These are phyloP conservation scores for Baronia brevicornis DNA, from an alignment of 2,888 invertebrate species.

Conservation along the genomic window DNA sequence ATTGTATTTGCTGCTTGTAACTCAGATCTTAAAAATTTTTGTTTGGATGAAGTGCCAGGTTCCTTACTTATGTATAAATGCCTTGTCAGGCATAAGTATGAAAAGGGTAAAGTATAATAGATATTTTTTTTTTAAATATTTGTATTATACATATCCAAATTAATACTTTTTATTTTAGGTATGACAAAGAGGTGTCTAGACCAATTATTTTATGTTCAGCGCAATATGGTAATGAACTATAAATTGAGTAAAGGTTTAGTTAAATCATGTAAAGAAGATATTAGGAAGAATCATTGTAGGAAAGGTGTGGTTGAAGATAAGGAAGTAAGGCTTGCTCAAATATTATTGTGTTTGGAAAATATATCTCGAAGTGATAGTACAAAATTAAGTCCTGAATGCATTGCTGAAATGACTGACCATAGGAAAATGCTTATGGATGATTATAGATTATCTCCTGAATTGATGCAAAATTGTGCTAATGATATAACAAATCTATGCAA, in stretches of 20 bases:
- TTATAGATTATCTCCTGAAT: constrained; percentile 93
- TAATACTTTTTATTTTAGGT: constrained; percentile 34
- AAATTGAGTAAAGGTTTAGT: constrained; percentile 91
- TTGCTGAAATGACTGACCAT: constrained; percentile 92
- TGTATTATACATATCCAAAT: constrained; percentile 5
- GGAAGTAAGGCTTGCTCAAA: constrained; percentile 89
- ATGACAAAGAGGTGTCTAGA: constrained; percentile 84
- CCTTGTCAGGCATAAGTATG: constrained; percentile 87
- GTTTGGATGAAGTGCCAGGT: constrained; percentile 84
- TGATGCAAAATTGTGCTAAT: constrained; percentile 89
- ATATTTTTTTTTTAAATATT: neutral
- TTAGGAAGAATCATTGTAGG: constrained; percentile 88
- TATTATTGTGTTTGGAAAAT: constrained; percentile 93
- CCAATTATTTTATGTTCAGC: constrained; percentile 89
- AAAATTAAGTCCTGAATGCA: constrained; percentile 85
- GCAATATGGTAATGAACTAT: constrained; percentile 92
- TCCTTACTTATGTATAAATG: constrained; percentile 92
- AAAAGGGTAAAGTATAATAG: constrained; percentile 62
- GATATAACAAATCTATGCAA: constrained; percentile 88
- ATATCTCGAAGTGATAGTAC: constrained; percentile 81
- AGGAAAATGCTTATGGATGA: constrained; percentile 94
- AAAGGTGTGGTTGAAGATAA: constrained; percentile 88
- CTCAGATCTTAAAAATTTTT: constrained; percentile 86
- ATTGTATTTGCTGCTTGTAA: constrained; percentile 93
- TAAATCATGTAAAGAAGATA: constrained; percentile 92